These are phyloP conservation scores for Caenorhabditis wallacei DNA, from an alignment of 2,888 invertebrate genomes.

Conservation along the genomic window DNA sequence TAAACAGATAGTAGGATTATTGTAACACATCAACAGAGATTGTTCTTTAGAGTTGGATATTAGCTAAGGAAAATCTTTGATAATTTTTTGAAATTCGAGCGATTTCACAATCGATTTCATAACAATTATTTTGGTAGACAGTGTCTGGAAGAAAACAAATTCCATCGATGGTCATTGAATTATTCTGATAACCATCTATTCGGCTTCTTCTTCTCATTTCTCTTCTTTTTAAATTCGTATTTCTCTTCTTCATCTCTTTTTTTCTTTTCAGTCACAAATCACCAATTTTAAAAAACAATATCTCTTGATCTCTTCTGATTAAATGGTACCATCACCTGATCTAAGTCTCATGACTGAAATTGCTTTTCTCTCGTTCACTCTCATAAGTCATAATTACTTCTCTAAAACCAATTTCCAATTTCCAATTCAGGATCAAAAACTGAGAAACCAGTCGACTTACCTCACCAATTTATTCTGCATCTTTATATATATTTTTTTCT, in stretches of 20 bases:
- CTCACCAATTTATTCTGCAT: constrained; percentile 1
- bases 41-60: too few species aligned
- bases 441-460: constrained; percentile 30
- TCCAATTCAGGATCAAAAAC: constrained; percentile 17
- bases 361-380: not conserved
- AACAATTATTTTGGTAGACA: not conserved
- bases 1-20: not conserved
- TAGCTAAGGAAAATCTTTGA: too few species aligned
- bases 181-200: constrained; percentile 33
- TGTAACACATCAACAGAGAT: too few species aligned
- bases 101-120: constrained; percentile 6
- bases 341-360: constrained; percentile 26
- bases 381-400: constrained; percentile 49
- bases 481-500: not conserved
- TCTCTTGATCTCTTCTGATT: not conserved
- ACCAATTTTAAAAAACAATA: constrained; percentile 6
- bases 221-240: not conserved
- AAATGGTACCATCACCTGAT: constrained; percentile 12
- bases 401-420: constrained; percentile 15
- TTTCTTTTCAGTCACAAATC: not conserved
- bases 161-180: constrained; percentile 32
- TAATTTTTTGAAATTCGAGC: too few species aligned
- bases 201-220: constrained; percentile 12
- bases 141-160: constrained; percentile 7
- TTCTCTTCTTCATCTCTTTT: not conserved